A percentile compares a stretch with the other conserved stretches of the same genome.
phyloP scores from a whole-genome alignment of 2,888 invertebrate species.

The Oeneis ivallda region DNA sequence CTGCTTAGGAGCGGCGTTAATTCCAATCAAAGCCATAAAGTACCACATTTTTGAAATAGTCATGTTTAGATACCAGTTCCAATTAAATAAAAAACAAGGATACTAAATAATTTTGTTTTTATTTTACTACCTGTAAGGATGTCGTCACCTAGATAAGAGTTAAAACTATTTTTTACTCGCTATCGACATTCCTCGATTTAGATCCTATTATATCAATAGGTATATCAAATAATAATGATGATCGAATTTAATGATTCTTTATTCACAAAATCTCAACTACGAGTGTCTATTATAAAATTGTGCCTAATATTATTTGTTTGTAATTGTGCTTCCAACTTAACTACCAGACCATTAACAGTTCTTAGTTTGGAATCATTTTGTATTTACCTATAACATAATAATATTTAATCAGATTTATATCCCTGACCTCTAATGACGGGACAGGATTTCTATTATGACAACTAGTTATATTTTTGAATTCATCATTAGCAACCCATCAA shows the following conservation, averaged over 20 bases:
- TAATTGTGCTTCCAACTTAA: too few species aligned
- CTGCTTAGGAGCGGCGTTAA: conserved; percentile 4
- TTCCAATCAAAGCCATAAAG: neutral
- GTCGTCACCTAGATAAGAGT: conserved; percentile 3
- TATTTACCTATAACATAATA: too few species aligned
- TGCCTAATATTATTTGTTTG: too few species aligned
- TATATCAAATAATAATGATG: conserved; percentile 14
- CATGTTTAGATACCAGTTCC: neutral
- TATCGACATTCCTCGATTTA: neutral
- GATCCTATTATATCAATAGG: neutral
- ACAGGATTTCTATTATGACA: too few species aligned
- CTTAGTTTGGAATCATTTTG: too few species aligned
- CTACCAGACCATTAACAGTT: too few species aligned
- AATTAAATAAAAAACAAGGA: conserved; percentile 5
- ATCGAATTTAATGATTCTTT: neutral
- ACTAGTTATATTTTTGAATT: too few species aligned
- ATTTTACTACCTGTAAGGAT: conserved; percentile 4
- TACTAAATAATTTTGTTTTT: conserved; percentile 10
- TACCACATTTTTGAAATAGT: neutral
- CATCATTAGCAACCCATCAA: too few species aligned
- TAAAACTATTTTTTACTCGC: neutral
- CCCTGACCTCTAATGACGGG: too few species aligned
- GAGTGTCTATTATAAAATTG: too few species aligned
- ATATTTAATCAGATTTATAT: too few species aligned
- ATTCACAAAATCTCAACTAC: too few species aligned